A percentile compares a stretch with the other conserved stretches of the same genome.
Conservation (phyloP, 2,888 invertebrate genomes). For the Parnassius mnemosyne region DNA sequence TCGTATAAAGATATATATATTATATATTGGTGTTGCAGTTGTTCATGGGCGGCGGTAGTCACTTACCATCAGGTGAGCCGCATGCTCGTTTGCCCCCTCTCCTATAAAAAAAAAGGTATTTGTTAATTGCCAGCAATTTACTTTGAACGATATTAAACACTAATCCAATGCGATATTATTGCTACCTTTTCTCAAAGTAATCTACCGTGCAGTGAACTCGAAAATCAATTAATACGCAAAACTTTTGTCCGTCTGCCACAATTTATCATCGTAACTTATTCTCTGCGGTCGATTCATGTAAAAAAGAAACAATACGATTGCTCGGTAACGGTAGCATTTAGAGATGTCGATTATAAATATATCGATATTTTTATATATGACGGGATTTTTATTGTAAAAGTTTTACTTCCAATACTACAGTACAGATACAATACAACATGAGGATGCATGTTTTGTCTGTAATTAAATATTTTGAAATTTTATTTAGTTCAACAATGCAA, state of each 20-base stretch:
- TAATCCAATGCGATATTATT: not conserved
- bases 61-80: no score
- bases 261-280: constrained; percentile 39
- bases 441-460: no score
- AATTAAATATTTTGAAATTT: no score
- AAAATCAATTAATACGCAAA: constrained; percentile 43
- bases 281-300: constrained; percentile 35
- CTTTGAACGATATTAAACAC: not conserved
- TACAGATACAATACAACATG: no score
- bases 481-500: no score
- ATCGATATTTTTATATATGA: not conserved
- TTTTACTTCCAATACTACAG: no score
- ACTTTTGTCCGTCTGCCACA: constrained; percentile 35
- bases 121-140: constrained; percentile 5
- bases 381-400: no score
- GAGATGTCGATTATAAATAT: not conserved
- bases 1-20: no score
- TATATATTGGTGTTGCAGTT: no score
- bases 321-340: constrained; percentile 14
- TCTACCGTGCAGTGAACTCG: constrained; percentile 32
- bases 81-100: no score
- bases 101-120: no score
- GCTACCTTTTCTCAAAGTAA: constrained; percentile 14
- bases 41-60: no score
- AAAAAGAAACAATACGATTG: constrained; percentile 30